Evolutionary conservation across 2,797 vertebrate species (phyloP), one percentile per base, ranked within the genome.

Genomic region (Limnodromus scolopaceus): DNA sequence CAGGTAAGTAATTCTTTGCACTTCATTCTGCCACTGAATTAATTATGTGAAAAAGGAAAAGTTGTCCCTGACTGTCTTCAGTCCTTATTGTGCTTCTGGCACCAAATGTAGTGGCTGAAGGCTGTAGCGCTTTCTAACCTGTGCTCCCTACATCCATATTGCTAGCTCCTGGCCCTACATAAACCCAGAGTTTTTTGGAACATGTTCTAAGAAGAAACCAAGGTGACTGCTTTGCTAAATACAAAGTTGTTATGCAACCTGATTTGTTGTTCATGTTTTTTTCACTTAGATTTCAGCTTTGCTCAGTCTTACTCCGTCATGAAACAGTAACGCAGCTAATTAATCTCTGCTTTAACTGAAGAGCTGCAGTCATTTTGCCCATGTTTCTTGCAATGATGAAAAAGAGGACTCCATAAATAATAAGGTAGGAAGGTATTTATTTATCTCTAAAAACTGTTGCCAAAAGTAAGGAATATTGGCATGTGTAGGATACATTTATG

Each of bases 21-120:
- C 34, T 92, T 88, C 12, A 84, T 88, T 91, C 51, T 70, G n/a
- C 30, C 32, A 25, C 60, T 77, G 39, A 74, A 81, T 66, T 57
- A 77, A 65, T 51, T 81, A 54, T 16, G 19, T 57, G 38, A 30
- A 69, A 79, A 45, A 87, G 7, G 16, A 84, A 34, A 72, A 65
- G 9, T 20, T 77, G 13, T 41, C 36, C 68, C 17, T 69, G 38
- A 45, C 23, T 68, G 8, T 51, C 32, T 54, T 64, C 38, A 41
- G 25, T 85, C 27, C 19, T 83, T 41, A 61, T 3, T 0, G 0
- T 58, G 49, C 64, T 27, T 14, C 28, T 57, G 17, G 23, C 22
- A 77, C 30, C n/a, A 43, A 85, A 86, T 9, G 14, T 18, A 53
- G 27, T 16, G 16, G 7, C 4, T 69, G 41, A 93, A 66, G 38